A percentile compares a stretch with the other conserved stretches of the same genome.
phyloP scores from a whole-genome alignment of 2,797 vertebrate species.

The Falco columbarius region DNA sequence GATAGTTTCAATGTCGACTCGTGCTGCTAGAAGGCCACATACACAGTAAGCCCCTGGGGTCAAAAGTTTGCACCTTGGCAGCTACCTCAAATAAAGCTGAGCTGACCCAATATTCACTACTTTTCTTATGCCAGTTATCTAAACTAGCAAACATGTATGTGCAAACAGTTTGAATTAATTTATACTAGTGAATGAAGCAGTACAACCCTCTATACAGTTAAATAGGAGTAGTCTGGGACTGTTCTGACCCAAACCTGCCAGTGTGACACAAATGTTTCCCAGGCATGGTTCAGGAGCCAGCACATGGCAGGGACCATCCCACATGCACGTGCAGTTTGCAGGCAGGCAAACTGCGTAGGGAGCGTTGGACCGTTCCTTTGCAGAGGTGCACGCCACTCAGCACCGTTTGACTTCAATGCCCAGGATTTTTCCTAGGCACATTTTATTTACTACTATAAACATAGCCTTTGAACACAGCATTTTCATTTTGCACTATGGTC shows the following conservation, averaged over 20 bases:
- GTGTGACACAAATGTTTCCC: neutral
- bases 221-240: neutral
- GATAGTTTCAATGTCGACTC: neutral
- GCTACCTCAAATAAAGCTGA: neutral
- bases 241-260: neutral
- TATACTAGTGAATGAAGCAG: neutral
- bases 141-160: neutral
- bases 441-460: neutral
- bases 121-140: neutral
- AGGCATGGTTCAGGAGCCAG: neutral
- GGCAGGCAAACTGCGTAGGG: neutral
- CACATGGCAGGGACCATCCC: rapidly evolving
- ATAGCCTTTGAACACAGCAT: neutral
- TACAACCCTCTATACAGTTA: neutral
- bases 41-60: neutral
- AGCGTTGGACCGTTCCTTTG: neutral
- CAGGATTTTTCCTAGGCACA: neutral
- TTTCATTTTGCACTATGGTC: neutral
- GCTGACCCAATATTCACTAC: neutral
- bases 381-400: neutral
- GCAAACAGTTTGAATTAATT: neutral
- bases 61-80: neutral
- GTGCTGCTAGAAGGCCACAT: neutral
- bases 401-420: neutral
- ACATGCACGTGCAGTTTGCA: rapidly evolving